Evolutionary conservation across 2,888 invertebrate genomes (phyloP), one percentile per base, ranked within the genome.

Genomic region (Microdon myrmicae): DNA sequence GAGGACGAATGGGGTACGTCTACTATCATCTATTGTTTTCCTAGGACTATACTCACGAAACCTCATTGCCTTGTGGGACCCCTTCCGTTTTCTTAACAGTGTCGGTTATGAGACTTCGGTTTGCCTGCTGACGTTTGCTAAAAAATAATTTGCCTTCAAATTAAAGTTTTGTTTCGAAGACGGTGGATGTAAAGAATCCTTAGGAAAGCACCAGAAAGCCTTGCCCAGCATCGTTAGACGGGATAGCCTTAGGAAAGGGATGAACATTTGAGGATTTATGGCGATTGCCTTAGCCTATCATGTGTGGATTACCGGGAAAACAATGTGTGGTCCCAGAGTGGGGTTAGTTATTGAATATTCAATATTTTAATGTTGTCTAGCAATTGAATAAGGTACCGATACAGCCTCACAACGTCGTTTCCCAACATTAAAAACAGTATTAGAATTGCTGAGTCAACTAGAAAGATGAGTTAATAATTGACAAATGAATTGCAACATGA

Each of bases 141-240:
- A 58, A 64, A 64, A 64, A 64, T 64, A 22, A 64, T 64, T 64
- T 64, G 51, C 64, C 51, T 51, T 64, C 48, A 56, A 64, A 64
- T 64, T 64, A 64, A 64, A 64, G 64, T 58, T 53, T 53, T 58
- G 28, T 48, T 55, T 55, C 48, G 48, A 60, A 55, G 60, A 55
- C 28, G 49, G 26, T 20, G 13, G 12, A 29, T 23, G 20, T 37
- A 48, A 48, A 47, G 55, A 60, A 60, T 43, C 54, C 55, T 60
- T 59, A 25, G n/a, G 35, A 47, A 59, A 54, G 51, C 35, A 31
- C 35, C 29, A 38, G 22, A 47, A 35, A 29, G 45, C 19, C 38
- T 34, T 19, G 5, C 8, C 7, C 22, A 35, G 41, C 45, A 34
- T 51, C 28, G 58, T 58, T 44, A 58, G n/a, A 1, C 7, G 19